Base-by-base conservation (phyloP, 1,140 invertebrate species). In the Orius insidiosus region DNA sequence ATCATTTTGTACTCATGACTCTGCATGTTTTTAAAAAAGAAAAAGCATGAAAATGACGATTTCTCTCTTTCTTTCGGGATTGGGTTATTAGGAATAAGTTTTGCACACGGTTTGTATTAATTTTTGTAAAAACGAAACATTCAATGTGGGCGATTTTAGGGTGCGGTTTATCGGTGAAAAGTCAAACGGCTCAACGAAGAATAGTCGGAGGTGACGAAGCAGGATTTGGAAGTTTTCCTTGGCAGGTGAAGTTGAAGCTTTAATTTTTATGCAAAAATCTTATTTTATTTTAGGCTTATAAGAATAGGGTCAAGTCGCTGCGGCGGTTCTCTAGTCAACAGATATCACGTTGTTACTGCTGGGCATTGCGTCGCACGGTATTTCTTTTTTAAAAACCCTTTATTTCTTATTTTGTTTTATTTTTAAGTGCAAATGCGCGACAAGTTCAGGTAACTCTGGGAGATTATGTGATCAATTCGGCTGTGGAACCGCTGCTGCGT, bases 191-290 rank as follows among this genome's bases (percentile, higher is more conserved):
- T 2, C 85, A 89, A 56, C 70, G 85, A 18, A 67, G 89, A 55
- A 92, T 94, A 50, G 88, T 94, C 35, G 88, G 88, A 5, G 89
- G 89, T 1, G 84, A 89, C 56, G 87, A 92, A 59, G 85, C 87
- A 0, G 86, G 85, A 31, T 93, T 93, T 62, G 89, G 87, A 36
- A 85, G 83, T 46, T 94, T 93, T 62, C 89, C 89, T 19, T 94
- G 89, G 88, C 87, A 92, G 72, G 76, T 76, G 60, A 60, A 54
- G 44, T 44, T 46, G 16, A 24, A 24, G 16, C 14, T 14, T 40
- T 13, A 37, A 3, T 13, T 37, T 13, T 15, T 37, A 11, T n/a
- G n/a, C n/a, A 37, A 37, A 13, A 13, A 15, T 37, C 9, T 52
- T 60, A 45, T 46, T 45, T 34, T 47, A 63, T 66, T 68, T 53